A percentile compares a stretch with the other conserved stretches of the same genome.
These are phyloP conservation scores for Camelus dromedarius DNA, from an alignment of 2,113 vertebrate species.

Conservation along the genomic window DNA sequence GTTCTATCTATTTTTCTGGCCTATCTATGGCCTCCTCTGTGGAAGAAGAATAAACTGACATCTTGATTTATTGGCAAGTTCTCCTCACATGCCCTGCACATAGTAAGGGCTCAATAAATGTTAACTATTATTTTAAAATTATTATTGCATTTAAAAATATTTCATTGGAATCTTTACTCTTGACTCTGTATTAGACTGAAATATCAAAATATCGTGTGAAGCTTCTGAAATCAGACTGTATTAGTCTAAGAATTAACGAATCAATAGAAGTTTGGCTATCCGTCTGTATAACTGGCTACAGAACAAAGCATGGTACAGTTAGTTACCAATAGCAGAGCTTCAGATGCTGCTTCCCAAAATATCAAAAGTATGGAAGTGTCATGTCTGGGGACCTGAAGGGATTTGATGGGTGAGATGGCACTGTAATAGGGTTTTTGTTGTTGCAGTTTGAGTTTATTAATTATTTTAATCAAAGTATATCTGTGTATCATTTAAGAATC, in stretches of 20 bases:
- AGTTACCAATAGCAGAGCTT: background rate
- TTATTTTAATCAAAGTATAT: background rate
- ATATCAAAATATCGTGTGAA: background rate
- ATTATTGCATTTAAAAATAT: background rate
- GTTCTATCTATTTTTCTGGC: background rate
- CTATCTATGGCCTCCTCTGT: background rate
- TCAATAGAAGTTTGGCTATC: background rate
- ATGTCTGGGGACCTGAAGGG: background rate
- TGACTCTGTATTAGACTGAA: slow-evolving; percentile 7
- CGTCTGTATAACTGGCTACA: background rate
- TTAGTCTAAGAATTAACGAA: background rate
- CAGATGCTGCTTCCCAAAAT: background rate
- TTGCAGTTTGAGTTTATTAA: background rate
- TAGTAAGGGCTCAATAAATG: background rate
- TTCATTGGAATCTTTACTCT: background rate
- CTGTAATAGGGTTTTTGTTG: background rate
- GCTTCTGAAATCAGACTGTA: background rate
- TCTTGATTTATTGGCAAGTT: background rate
- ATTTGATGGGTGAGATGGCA: background rate
- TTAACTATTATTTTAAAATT: background rate
- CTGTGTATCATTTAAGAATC: background rate
- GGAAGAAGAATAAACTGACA: background rate
- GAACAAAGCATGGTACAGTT: background rate
- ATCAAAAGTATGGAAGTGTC: background rate
- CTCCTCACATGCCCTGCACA: background rate